These are phyloP conservation scores for Aporophyla lueneburgensis DNA, from an alignment of 2,888 invertebrate species.

Conservation along the genomic window DNA sequence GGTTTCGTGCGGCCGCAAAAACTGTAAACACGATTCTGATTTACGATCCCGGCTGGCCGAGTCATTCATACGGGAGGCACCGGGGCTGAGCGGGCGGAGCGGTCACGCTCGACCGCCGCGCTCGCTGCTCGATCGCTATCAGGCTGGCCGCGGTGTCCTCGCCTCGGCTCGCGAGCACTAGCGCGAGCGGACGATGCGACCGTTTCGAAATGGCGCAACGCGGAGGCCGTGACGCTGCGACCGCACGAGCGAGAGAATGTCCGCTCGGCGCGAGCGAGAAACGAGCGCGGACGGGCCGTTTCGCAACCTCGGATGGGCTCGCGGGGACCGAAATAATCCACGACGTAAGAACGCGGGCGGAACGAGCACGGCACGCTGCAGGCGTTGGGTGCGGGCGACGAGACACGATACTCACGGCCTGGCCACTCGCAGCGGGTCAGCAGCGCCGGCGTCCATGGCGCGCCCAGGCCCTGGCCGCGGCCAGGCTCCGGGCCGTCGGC, in stretches of 20 bases:
- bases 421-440: slow-evolving; percentile 89
- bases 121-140: slow-evolving; percentile 82
- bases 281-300: slow-evolving; percentile 85
- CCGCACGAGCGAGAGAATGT: slow-evolving; percentile 89
- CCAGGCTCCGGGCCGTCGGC: slow-evolving; percentile 89
- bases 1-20: slow-evolving; percentile 84
- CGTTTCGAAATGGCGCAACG: slow-evolving; percentile 89
- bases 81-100: slow-evolving; percentile 78
- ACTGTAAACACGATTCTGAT: slow-evolving; percentile 88
- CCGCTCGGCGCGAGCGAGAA: slow-evolving; percentile 84
- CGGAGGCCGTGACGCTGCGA: slow-evolving; percentile 89
- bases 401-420: slow-evolving; percentile 89
- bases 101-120: slow-evolving; percentile 89
- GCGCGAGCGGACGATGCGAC: slow-evolving; percentile 82
- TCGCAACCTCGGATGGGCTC: slow-evolving; percentile 88
- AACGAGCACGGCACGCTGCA: slow-evolving; percentile 75
- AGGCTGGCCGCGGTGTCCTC: slow-evolving; percentile 83
- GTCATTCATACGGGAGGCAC: slow-evolving; percentile 80
- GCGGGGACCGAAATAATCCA: slow-evolving; percentile 87
- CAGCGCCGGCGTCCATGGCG: slow-evolving; percentile 89
- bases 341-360: slow-evolving; percentile 80
- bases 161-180: slow-evolving; percentile 74
- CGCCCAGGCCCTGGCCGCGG: slow-evolving; percentile 89
- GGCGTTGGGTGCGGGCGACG: slow-evolving; percentile 66
- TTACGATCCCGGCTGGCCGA: slow-evolving; percentile 81